Conservation (phyloP, 2,888 invertebrate genomes). For the Nephrotoma guestfalica region DNA sequence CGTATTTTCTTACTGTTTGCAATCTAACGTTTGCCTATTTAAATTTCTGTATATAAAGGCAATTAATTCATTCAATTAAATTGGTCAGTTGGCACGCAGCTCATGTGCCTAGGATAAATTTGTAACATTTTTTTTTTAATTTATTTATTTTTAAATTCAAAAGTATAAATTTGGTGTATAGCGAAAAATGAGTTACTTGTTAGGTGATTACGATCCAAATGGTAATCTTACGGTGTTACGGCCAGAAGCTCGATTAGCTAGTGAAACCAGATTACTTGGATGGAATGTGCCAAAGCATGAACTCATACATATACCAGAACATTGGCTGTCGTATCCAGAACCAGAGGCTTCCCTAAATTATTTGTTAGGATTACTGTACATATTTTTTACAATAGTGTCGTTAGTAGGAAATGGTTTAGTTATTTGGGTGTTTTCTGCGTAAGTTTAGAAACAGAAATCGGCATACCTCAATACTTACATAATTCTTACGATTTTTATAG, state of each 20-base stretch:
- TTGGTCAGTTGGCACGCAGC: neutral
- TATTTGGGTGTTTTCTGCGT: conserved; percentile 57
- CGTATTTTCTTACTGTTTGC: neutral
- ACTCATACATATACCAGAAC: conserved; percentile 59
- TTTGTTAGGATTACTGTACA: conserved; percentile 60
- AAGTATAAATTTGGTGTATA: neutral
- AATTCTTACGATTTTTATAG: conserved; percentile 11
- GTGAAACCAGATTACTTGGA: conserved; percentile 41
- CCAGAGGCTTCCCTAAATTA: conserved; percentile 72
- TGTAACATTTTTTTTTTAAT: neutral
- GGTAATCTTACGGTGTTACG: conserved; percentile 11
- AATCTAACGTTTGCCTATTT: neutral
- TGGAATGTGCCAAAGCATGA: conserved; percentile 68
- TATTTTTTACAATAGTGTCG: conserved; percentile 56
- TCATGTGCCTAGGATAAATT: neutral
- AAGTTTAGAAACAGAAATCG: conserved; percentile 10
- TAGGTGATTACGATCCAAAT: conserved; percentile 1
- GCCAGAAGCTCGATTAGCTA: conserved; percentile 13
- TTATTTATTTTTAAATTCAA: neutral
- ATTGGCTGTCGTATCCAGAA: conserved; percentile 67
- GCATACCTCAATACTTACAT: no score
- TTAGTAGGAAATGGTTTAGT: conserved; percentile 72
- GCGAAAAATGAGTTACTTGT: neutral
- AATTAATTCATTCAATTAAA: neutral
- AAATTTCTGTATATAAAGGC: neutral